A percentile compares a stretch with the other conserved stretches of the same genome.
Conservation (phyloP, 30 jellyfish, hydroid and myxozoan species). For the Hydra vulgaris region DNA sequence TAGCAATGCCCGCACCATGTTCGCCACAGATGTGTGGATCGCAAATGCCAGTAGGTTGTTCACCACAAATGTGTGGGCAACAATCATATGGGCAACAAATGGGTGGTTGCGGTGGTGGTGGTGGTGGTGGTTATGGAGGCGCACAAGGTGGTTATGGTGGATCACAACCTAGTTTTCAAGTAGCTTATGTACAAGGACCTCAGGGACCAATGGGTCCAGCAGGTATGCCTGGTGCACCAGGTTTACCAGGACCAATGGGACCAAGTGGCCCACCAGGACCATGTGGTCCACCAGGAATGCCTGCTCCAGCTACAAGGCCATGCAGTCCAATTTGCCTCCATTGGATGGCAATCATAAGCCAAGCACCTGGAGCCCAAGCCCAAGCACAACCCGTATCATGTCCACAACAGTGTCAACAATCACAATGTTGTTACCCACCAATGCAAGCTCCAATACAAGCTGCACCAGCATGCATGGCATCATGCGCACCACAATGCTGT, state of each 20-base stretch:
- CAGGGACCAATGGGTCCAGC: background rate
- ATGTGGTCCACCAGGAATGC: background rate
- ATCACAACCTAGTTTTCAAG: conserved; percentile 42
- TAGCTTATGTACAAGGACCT: conserved; percentile 5
- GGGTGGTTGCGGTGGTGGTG: background rate
- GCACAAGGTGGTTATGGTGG: conserved; percentile 29
- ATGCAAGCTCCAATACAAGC: conserved; percentile 49
- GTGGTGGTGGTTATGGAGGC: conserved; percentile 21
- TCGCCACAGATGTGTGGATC: conserved; percentile 11
- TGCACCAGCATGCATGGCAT: conserved; percentile 23
- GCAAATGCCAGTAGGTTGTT: background rate
- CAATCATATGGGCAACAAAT: background rate
- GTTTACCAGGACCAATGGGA: background rate
- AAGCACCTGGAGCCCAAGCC: conserved; percentile 14
- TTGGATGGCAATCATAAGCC: conserved; percentile 27
- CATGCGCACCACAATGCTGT: conserved; percentile 11
- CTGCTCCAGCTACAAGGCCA: conserved; percentile 24
- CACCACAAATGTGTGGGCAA: background rate
- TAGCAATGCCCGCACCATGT: conserved; percentile 10
- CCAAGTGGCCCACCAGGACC: background rate
- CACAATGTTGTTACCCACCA: conserved; percentile 55
- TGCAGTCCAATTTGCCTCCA: conserved; percentile 38
- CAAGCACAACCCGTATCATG: conserved; percentile 35
- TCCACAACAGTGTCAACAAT: conserved; percentile 71
- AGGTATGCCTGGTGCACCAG: background rate